Evolutionary conservation across 2,888 invertebrate species (phyloP), one percentile per base, ranked within the genome.

Genomic region (Coremacera marginata): DNA sequence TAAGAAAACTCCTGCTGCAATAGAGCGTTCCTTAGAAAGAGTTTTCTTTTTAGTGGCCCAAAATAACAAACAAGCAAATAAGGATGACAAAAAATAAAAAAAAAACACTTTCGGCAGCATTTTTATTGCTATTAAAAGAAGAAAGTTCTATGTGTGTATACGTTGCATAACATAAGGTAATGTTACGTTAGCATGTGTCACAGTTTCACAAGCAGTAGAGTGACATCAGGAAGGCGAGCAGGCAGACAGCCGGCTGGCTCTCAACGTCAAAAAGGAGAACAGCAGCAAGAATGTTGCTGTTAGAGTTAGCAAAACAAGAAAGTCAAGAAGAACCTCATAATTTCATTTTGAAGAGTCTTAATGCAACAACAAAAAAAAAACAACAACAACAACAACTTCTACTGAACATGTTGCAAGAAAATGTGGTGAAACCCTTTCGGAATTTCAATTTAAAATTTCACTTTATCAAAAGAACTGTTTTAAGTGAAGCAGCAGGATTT

Each of bases 401-500:
- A 70, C 51, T 70, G 44, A 72, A 49, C 62, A 57, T 27, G 25
- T 49, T 44, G n/a, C 70, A 31, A 73, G 73, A 52, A 73, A 73
- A 52, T 65, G 73, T 63, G 73, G 73, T 51, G 60, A 63, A 73
- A 52, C 63, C 63, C 52, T 73, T 71, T 73, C 63, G 63, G 63
- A 73, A 73, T 73, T 63, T 27, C 63, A 63, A 63, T 73, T 73
- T 49, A 63, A 60, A 73, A 73, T 63, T 73, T 73, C 73, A 19
- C 51, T 73, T 71, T 73, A 52, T 37, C 22, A 37, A 71, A 71
- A 44, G 11, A 11, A 44, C 44, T 44, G n/a, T 44, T 44, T 44
- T 11, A 44, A 44, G 44, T 44, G 44, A 44, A 44, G 14, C 11
- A 7, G 2, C 44, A 14, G 14, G 11, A 44, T 44, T 44, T 44